phyloP scores from a whole-genome alignment of 92 coral and sea anemone species.

The Montipora capitata region DNA sequence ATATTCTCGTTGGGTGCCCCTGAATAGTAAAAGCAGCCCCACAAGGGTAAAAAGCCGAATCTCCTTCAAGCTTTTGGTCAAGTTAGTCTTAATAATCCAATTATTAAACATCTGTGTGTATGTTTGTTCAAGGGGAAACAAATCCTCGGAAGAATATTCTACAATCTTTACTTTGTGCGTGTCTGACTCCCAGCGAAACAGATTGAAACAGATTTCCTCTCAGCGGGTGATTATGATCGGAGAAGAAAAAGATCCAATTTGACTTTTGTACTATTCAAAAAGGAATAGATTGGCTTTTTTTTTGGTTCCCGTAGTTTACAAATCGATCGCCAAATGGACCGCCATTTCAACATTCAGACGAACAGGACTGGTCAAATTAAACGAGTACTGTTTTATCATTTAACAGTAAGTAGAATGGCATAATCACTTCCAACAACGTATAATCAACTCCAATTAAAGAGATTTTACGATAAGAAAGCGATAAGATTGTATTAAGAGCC shows the following conservation, averaged over 20 bases:
- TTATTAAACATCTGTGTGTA: neutral
- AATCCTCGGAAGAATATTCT: neutral
- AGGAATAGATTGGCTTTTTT: neutral
- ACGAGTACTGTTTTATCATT: neutral
- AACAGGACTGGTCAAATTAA: neutral
- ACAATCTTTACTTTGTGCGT: neutral
- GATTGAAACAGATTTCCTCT: neutral
- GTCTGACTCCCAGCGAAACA: slow-evolving; percentile 2
- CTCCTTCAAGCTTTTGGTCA: too few relatives aligned
- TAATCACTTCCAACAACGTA: neutral
- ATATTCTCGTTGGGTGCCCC: too few relatives aligned
- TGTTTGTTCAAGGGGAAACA: neutral
- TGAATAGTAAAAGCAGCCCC: too few relatives aligned
- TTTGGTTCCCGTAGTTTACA: neutral
- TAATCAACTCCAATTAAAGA: too few relatives aligned
- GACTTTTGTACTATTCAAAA: neutral
- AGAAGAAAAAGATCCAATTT: slow-evolving; percentile 8
- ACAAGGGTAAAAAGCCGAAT: too few relatives aligned
- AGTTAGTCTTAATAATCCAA: neutral
- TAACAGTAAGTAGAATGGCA: neutral
- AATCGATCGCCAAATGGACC: neutral
- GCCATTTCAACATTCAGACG: neutral
- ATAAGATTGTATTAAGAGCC: neutral
- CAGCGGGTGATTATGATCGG: slow-evolving; percentile 35
- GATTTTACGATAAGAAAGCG: neutral